Percentiles rank a stretch among this genome's conserved stretches.
Evolutionary conservation across 2,888 invertebrate species (phyloP).

Genomic region (Stegana nigrithorax): DNA sequence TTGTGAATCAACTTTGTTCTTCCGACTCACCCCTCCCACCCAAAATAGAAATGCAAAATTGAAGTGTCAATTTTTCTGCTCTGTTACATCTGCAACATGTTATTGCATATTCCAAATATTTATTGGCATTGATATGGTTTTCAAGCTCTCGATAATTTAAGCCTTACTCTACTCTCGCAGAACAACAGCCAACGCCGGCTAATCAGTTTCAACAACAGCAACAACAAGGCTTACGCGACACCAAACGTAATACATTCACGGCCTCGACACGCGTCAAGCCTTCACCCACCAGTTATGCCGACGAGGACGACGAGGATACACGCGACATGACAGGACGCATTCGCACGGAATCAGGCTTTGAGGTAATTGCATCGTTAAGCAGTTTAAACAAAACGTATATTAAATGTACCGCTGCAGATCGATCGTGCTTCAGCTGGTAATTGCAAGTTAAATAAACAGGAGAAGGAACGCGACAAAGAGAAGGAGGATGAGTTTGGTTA

Average conservation of each 20-base stretch:
- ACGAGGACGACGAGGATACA: conserved; percentile 78
- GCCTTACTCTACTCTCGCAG: conserved; percentile 19
- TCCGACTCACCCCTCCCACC: too few species aligned
- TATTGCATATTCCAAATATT: not conserved
- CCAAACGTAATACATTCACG: conserved; percentile 45
- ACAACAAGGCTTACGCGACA: conserved; percentile 37
- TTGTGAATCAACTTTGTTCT: too few species aligned
- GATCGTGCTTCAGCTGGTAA: conserved; percentile 90
- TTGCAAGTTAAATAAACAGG: conserved; percentile 80
- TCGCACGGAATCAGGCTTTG: conserved; percentile 80
- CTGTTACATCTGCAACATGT: too few species aligned
- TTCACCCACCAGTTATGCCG: conserved; percentile 37
- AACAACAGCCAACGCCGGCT: conserved; percentile 40
- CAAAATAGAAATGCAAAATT: too few species aligned
- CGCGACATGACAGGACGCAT: conserved; percentile 84
- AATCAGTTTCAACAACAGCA: conserved; percentile 28
- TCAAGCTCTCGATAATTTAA: too few species aligned
- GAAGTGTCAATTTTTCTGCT: too few species aligned
- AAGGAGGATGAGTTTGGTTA: conserved; percentile 93
- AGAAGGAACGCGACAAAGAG: conserved; percentile 84
- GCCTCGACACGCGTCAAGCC: conserved; percentile 48
- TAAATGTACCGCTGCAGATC: conserved; percentile 73
- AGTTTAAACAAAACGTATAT: not conserved
- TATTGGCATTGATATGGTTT: too few species aligned
- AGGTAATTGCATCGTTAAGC: conserved; percentile 69